Evolutionary conservation across 2,113 vertebrate genomes (phyloP), one percentile per base, ranked within the genome.

Genomic region (Charadrius vociferus): DNA sequence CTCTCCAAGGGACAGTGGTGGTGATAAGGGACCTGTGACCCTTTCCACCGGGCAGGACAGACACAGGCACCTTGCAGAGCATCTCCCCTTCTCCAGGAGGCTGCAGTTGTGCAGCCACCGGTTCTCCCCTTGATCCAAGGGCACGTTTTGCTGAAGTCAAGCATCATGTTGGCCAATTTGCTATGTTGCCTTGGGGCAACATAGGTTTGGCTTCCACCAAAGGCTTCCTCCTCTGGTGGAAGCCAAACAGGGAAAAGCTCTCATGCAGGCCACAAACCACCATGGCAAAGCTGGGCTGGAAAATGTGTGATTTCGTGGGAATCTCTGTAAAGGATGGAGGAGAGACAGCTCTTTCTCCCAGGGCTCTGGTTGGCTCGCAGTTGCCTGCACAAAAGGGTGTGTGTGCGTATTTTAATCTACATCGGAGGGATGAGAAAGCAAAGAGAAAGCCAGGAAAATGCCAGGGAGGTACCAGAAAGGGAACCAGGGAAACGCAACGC

Each of bases 321-420:
- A 37, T 41, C 55, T 49, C 62, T 32, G 16, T 20, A 20, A 34
- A 75, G 37, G 65, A 87, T 6, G 39, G 50, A 91, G 29, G 12
- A 74, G 11, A 67, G 10, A 5, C 10, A 36, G n/a, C 18, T 77
- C 1, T 0, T 65, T 41, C 68, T 91, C 24, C 59, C 12, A 23
- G 45, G 22, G 36, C 23, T 32, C 27, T 3, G 7, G 14, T 0
- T 74, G 81, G 32, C 74, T 19, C 43, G 32, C 22, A 34, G 29
- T 2, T 50, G 16, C 70, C n/a, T n/a, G 52, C 65, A 63, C n/a
- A 43, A 19, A 92, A 79, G 32, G 55, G 20, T 0, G 41, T 2
- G 56, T 14, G 39, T 16, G n/a, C 0, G 0, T 27, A 6, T 88
- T 88, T 58, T 26, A 16, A 37, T 17, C 55, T 15, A 4, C 6